Base-by-base conservation (phyloP, 2,113 vertebrate species). In the Merops nubicus region DNA sequence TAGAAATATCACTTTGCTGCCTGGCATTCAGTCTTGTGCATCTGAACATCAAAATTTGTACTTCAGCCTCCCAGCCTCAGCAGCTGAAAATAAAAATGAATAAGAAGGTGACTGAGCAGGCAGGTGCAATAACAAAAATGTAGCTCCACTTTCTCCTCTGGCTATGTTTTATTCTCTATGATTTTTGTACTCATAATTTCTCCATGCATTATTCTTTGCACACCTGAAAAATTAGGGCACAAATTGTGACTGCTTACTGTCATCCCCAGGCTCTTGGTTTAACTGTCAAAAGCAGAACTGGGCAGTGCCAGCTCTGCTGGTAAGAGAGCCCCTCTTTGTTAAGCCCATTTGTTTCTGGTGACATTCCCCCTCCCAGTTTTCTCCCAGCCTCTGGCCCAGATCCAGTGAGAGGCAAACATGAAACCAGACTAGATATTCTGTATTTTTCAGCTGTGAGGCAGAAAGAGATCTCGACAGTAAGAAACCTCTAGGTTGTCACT, bases 71-170 rank as follows among this genome's bases (percentile, higher is more conserved):
- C 23, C 28, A 50, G 40, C 11, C 87, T 85, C 5, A 7, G 38
- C 42, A 76, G 65, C 15, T 83, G 77, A 91, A 93, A 88, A 68
- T 78, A 65, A 87, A 93, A 90, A 28, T 3, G 2, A 19, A 47
- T 33, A 48, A 47, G 28, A 70, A 54, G 9, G 22, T 42, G 36
- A 36, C 69, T 72, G 70, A 88, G 38, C 23, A 88, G 21, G 56
- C 45, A 77, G 33, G 8, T 23, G 33, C 59, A 64, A 48, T 53
- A 48, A 47, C 33, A 93, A 60, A 93, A 87, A 36, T 7, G 14
- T 6, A 56, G 18, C 22, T 85, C 34, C 12, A 8, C 12, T 82
- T 86, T 79, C 51, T 85, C 26, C 25, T 67, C 42, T 89, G 29
- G 22, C 29, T 53, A 2, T 53, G 26, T 77, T 67, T 72, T 64